Evolutionary conservation across 2,888 invertebrate genomes (phyloP).

Genomic region (Troides helena): DNA sequence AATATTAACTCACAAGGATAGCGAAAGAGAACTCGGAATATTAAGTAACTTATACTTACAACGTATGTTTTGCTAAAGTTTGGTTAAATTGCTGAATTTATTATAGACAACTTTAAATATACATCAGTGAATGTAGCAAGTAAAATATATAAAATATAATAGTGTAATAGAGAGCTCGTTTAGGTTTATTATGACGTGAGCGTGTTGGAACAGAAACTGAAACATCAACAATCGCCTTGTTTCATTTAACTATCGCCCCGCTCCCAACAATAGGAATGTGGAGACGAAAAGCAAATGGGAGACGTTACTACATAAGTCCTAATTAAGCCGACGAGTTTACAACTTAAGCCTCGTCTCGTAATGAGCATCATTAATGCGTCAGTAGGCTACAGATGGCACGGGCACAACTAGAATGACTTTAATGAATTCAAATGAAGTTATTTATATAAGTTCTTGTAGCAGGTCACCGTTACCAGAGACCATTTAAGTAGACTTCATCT

Average conservation of each 20-base stretch:
- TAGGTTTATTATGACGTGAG: constrained; percentile 14
- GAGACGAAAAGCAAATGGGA: constrained; percentile 26
- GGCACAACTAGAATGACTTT: constrained; percentile 10
- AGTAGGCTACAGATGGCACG: constrained; percentile 12
- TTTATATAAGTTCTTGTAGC: neutral
- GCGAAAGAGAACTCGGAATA: neutral
- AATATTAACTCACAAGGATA: neutral
- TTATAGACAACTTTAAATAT: neutral
- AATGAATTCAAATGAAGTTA: constrained; percentile 8
- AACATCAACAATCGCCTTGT: constrained; percentile 23
- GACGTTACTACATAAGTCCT: constrained; percentile 25
- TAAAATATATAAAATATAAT: neutral
- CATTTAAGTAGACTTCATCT: no score
- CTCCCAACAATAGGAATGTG: constrained; percentile 26
- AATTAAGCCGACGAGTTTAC: constrained; percentile 28
- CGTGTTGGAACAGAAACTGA: constrained; percentile 16
- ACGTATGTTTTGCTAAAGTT: neutral
- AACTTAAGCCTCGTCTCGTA: constrained; percentile 23
- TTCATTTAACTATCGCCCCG: constrained; percentile 19
- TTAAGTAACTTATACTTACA: neutral
- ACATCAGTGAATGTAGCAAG: neutral
- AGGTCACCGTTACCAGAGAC: no score
- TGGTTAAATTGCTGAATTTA: neutral
- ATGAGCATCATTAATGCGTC: constrained; percentile 25
- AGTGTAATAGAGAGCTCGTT: constrained; percentile 5